Evolutionary conservation across 2,797 vertebrate genomes (phyloP).

Genomic region (Chaenodraco wilsoni): DNA sequence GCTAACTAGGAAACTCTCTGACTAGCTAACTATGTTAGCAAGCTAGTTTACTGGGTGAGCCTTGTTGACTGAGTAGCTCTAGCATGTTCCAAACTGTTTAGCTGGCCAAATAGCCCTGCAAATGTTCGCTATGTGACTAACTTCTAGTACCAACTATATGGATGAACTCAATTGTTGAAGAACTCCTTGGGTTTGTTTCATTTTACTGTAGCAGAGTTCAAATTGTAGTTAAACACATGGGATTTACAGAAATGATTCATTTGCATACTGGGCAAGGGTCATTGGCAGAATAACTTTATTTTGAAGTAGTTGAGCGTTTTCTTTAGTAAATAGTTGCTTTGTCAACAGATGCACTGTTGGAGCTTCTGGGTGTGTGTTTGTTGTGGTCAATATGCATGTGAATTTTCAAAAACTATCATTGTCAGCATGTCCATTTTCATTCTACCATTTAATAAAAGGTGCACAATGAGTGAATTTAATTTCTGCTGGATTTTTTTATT

Average conservation of each 20-base stretch:
- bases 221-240: not conserved
- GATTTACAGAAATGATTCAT: not conserved
- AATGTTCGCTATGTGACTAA: too few species aligned
- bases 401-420: too few species aligned
- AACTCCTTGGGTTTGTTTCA: not conserved
- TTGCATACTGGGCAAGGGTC: not conserved
- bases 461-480: not conserved
- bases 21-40: not conserved
- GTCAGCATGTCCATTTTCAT: too few species aligned
- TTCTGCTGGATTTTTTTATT: not conserved
- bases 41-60: not conserved
- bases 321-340: too few species aligned
- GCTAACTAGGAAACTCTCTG: not conserved
- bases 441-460: too few species aligned
- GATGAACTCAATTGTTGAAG: too few species aligned
- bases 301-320: not conserved
- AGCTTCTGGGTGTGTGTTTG: too few species aligned
- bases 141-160: too few species aligned
- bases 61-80: not conserved
- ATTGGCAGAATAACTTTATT: not conserved
- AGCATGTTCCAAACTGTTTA: not conserved
- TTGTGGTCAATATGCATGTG: too few species aligned
- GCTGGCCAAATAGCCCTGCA: too few species aligned
- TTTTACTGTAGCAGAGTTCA: slow-evolving; percentile 1
- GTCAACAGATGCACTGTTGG: too few species aligned